A percentile compares a stretch with the other conserved stretches of the same genome.
Evolutionary conservation across 2,113 vertebrate species (phyloP).

Genomic region (Porphyrio hochstetteri): DNA sequence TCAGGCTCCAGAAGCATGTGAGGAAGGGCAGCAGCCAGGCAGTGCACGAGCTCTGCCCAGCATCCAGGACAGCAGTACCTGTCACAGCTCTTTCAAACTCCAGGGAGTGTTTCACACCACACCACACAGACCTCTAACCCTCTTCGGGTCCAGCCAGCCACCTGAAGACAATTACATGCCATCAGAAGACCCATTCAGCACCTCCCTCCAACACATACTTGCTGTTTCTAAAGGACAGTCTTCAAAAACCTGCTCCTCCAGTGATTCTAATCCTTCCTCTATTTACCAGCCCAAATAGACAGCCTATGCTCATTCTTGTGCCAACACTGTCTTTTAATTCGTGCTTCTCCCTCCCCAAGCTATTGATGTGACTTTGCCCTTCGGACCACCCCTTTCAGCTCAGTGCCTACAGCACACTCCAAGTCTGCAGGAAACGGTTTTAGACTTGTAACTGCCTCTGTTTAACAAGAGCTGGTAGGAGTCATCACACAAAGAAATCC

Average conservation of each 20-base stretch:
- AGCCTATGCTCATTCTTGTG: neutral
- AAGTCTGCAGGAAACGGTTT: neutral
- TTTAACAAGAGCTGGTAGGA: neutral
- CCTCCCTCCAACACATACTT: neutral
- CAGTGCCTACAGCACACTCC: neutral
- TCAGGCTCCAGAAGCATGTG: neutral
- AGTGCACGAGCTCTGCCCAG: neutral
- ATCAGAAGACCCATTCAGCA: neutral
- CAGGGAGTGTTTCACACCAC: neutral
- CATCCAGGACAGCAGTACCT: neutral
- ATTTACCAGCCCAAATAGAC: neutral
- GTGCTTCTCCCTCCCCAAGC: neutral
- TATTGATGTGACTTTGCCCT: neutral
- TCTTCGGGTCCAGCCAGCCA: neutral
- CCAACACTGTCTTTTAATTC: neutral
- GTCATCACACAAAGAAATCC: neutral
- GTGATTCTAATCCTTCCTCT: neutral
- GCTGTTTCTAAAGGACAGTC: neutral
- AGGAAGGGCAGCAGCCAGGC: neutral
- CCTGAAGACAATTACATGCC: neutral
- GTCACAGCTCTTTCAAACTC: neutral
- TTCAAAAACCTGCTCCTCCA: neutral
- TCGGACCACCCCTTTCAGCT: neutral
- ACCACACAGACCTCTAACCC: neutral
- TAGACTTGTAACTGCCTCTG: neutral